phyloP scores from a whole-genome alignment of 2,797 vertebrate species.

The Sciurus carolinensis region DNA sequence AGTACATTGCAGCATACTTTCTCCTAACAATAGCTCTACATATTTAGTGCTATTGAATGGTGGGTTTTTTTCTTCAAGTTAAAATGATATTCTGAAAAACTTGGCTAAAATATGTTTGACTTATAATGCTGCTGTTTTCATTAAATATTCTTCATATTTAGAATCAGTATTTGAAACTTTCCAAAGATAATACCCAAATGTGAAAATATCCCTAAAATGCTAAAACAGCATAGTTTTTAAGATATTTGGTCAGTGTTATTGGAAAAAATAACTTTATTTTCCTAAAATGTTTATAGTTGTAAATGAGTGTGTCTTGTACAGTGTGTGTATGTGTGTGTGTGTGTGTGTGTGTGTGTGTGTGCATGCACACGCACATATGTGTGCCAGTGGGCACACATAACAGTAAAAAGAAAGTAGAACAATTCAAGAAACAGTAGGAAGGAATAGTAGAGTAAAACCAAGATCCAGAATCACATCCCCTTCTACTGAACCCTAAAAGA shows the following conservation, averaged over 20 bases:
- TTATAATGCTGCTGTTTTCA: not conserved
- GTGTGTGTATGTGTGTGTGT: not conserved
- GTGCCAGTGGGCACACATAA: not conserved
- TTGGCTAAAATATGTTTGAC: not conserved
- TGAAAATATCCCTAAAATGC: not conserved
- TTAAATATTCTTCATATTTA: constrained; percentile 47
- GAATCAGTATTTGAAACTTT: constrained; percentile 13
- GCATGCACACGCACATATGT: not conserved
- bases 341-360: not conserved
- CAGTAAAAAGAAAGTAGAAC: not conserved
- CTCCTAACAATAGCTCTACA: not conserved
- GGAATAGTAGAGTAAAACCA: not conserved
- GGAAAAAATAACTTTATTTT: not conserved
- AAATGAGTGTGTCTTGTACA: not conserved
- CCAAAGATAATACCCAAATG: constrained; percentile 13
- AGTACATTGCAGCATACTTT: not conserved
- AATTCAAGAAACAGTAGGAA: not conserved
- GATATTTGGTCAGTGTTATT: not conserved
- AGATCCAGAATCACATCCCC: not conserved
- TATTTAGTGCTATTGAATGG: not conserved
- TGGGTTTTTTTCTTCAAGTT: not conserved
- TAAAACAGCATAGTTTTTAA: not conserved
- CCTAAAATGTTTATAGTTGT: not conserved
- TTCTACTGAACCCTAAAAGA: not conserved
- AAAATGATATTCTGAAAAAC: constrained; percentile 22